Base-by-base conservation (phyloP, 2,888 invertebrate species). In the Phyto melanocephala region DNA sequence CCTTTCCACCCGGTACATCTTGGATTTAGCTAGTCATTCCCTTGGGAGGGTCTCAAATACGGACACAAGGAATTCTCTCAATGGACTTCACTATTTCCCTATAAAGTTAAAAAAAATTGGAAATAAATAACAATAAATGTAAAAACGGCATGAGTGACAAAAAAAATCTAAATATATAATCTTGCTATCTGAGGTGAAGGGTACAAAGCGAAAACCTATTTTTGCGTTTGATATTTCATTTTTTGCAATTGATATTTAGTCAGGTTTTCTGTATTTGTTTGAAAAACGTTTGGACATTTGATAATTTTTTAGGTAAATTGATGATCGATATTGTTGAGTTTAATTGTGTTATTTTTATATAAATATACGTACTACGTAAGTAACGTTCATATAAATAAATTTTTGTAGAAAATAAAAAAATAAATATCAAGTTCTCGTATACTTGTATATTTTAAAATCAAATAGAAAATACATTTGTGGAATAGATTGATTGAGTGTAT, bases 281-380 rank as follows among this genome's bases (percentile, higher is more conserved):
- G 37, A 54, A 65, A 70, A 58, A 42, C 47, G 3, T 47, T 67
- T 45, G 42, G 35, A 56, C 37, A 56, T 70, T 63, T 67, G 67
- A 80, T 83, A 75, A 82, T 76, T 74, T 79, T 20, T 75, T 52
- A 67, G 54, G 35, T 37, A 79, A 71, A 80, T 80, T 65, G 56
- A 75, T 52, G 52, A 40, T 56, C 35, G 62, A n/a, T 42, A 47
- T 45, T 47, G 20, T 68, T 45, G 52, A 42, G 15, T 22, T 50
- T 40, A 67, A 22, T 42, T 15, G 35, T 35, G 40, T 65, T 77
- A 68, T 76, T 67, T 76, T 65, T 70, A 52, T 33, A 52, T 37
- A 6, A 78, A 45, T 15, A 20, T 45, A 45, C 20, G 17, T 45
- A 17, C 6, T 45, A 17, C 20, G 17, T 45, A 45, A 3, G 1